These are phyloP conservation scores for Melanotaenia duboulayi DNA, from an alignment of 2,113 vertebrate species.

Conservation along the genomic window DNA sequence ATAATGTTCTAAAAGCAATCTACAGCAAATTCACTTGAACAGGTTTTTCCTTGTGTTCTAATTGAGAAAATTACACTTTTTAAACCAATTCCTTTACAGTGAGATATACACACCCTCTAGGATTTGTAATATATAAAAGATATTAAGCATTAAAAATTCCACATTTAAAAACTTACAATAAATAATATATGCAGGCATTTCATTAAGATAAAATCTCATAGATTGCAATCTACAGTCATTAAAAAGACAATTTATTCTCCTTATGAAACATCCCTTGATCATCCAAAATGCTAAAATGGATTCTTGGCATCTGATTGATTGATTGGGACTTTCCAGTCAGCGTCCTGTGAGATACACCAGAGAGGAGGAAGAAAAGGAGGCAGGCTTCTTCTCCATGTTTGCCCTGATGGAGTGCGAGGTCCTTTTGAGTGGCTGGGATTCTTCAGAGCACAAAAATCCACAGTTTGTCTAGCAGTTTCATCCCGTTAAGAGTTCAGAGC, in stretches of 20 bases:
- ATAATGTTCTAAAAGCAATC: constrained; percentile 99
- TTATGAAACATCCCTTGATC: constrained; percentile 82
- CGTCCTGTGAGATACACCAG: constrained; percentile 49
- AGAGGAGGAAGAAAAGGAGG: constrained; percentile 28
- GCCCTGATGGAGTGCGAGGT: constrained; percentile 66
- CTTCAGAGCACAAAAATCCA: constrained; percentile 29
- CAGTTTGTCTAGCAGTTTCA: constrained; percentile 35
- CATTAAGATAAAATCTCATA: constrained; percentile 94
- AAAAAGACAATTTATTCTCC: constrained; percentile 86
- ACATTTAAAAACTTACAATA: constrained; percentile 99
- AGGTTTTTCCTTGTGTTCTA: constrained; percentile 80
- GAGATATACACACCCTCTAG: constrained; percentile 99
- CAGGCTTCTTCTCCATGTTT: constrained; percentile 31
- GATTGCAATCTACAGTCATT: constrained; percentile 91
- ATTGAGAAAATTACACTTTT: constrained; percentile 99
- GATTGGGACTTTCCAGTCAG: constrained; percentile 69
- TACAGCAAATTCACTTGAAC: constrained; percentile 93
- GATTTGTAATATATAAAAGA: constrained; percentile 98
- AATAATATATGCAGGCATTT: constrained; percentile 99
- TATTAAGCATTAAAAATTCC: constrained; percentile 99
- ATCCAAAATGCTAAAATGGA: constrained; percentile 80
- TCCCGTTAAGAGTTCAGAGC: constrained; percentile 74
- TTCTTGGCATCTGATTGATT: constrained; percentile 81
- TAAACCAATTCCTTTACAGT: constrained; percentile 99
- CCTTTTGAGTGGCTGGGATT: constrained; percentile 42